Percentiles rank a stretch among this genome's conserved stretches.
These are phyloP conservation scores for Patiria miniata DNA, from an alignment of 35 echinoderm and acorn worm genomes.

Conservation along the genomic window DNA sequence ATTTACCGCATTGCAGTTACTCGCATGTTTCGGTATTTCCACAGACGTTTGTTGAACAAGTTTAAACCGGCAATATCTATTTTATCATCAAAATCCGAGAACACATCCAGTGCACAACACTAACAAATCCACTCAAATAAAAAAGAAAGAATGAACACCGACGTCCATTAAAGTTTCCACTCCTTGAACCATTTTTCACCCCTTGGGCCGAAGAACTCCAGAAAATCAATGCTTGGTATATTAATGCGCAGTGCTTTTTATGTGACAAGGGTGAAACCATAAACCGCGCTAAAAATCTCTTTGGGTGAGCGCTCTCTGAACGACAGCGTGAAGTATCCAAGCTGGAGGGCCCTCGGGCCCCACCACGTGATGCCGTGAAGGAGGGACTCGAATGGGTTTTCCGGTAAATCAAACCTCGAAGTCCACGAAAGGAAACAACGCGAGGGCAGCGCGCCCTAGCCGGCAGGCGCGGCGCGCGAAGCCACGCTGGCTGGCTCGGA, in stretches of 20 bases:
- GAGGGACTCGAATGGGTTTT: not conserved
- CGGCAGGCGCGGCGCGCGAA: too few relatives aligned
- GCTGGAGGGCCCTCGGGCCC: conserved; percentile 8
- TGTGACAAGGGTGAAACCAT: conserved; percentile 5
- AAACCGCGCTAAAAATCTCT: not conserved
- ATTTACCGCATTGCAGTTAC: too few relatives aligned
- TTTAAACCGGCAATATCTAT: too few relatives aligned
- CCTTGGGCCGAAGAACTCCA: not conserved
- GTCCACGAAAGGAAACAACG: too few relatives aligned
- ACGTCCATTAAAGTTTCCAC: conserved; percentile 12
- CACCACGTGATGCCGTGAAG: not conserved
- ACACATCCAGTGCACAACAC: not conserved
- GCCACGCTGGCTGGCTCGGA: too few relatives aligned
- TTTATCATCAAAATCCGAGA: not conserved
- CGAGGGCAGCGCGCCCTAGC: too few relatives aligned
- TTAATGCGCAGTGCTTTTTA: not conserved
- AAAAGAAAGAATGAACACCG: not conserved
- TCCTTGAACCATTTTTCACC: not conserved
- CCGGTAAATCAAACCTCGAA: not conserved
- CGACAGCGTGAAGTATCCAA: not conserved
- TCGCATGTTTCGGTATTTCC: too few relatives aligned
- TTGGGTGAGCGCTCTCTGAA: not conserved
- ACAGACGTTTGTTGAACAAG: too few relatives aligned
- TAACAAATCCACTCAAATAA: not conserved
- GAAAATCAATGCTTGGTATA: conserved; percentile 8